These are phyloP conservation scores for Leuciscus waleckii DNA, from an alignment of 2,797 vertebrate genomes.

Conservation along the genomic window DNA sequence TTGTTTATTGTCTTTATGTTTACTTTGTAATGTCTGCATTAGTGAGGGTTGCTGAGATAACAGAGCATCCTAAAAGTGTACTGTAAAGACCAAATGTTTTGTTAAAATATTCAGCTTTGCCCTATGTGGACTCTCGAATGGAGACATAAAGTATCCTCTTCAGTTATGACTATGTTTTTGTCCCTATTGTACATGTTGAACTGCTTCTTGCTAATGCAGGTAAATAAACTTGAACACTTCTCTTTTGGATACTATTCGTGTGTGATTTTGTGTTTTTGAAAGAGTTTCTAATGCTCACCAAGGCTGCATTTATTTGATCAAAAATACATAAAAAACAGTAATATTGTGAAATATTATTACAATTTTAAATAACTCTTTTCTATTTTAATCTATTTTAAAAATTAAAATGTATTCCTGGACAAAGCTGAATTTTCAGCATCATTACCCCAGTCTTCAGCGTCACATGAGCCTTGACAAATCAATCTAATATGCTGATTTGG, in stretches of 20 bases:
- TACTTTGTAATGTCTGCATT: conserved; percentile 29
- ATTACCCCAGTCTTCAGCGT: background rate
- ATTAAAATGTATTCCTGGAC: background rate
- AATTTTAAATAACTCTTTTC: background rate
- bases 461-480: background rate
- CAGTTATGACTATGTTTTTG: conserved; percentile 9
- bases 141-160: background rate
- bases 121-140: background rate
- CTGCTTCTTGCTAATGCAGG: background rate
- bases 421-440: background rate
- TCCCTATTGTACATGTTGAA: conserved; percentile 12
- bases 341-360: background rate
- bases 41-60: conserved; percentile 19
- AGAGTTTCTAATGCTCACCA: background rate
- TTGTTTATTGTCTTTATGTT: conserved; percentile 46
- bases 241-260: background rate
- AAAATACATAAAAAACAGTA: background rate
- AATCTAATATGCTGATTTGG: background rate
- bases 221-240: conserved; percentile 18
- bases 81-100: conserved; percentile 36
- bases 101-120: conserved; percentile 36
- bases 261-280: background rate
- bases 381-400: background rate
- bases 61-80: background rate
- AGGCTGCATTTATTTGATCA: background rate